Evolutionary conservation across 2,888 invertebrate genomes (phyloP).

Genomic region (Drosophila longiperda): DNA sequence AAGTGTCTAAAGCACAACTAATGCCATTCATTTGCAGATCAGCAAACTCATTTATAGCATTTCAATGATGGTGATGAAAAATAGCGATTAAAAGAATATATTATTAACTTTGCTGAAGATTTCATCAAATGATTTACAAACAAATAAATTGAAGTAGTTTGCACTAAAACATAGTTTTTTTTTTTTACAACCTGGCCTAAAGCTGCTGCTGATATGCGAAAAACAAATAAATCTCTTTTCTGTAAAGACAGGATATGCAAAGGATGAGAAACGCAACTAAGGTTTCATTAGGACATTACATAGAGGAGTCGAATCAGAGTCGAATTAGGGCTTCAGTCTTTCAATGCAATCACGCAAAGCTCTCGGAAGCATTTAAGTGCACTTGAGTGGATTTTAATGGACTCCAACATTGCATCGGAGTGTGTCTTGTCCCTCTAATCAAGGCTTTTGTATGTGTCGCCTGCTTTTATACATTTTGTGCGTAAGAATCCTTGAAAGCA

Average conservation of each 20-base stretch:
- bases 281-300: constrained; percentile 43
- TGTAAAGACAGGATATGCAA: constrained; percentile 5
- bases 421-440: constrained; percentile 70
- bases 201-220: neutral
- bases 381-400: constrained; percentile 81
- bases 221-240: neutral
- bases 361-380: constrained; percentile 81
- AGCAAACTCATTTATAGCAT: constrained; percentile 31
- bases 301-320: constrained; percentile 6
- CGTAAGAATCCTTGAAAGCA: constrained; percentile 21
- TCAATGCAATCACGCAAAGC: constrained; percentile 46
- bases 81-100: neutral
- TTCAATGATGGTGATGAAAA: constrained; percentile 26
- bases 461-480: constrained; percentile 30
- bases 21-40: constrained; percentile 11
- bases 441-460: constrained; percentile 59
- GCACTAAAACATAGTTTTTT: neutral
- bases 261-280: constrained; percentile 30
- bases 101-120: neutral
- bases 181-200: neutral
- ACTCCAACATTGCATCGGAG: constrained; percentile 54
- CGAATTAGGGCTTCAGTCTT: constrained; percentile 16
- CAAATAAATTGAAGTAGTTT: constrained; percentile 9
- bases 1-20: neutral
- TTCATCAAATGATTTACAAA: neutral